Conservation (phyloP, 1,140 invertebrate species). For the Hypothenemus hampei region DNA sequence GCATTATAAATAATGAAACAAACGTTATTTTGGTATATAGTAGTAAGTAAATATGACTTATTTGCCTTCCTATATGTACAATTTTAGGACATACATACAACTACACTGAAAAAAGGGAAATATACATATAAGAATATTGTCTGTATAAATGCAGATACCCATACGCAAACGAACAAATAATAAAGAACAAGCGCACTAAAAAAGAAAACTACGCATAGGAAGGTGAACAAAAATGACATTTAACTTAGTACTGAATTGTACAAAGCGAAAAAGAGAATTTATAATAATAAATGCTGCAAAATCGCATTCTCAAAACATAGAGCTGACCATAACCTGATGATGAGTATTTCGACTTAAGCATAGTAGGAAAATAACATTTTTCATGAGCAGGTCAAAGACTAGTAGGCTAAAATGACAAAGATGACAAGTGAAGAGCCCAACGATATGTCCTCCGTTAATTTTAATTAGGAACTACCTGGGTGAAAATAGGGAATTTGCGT, state of each 20-base stretch:
- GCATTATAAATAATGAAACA: conserved; percentile 25
- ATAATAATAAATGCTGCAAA: not conserved
- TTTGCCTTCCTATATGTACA: conserved; percentile 12
- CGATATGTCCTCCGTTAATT: not conserved
- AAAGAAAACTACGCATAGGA: not conserved
- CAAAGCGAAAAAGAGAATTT: too few relatives aligned
- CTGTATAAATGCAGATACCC: conserved; percentile 1
- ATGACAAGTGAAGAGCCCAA: not conserved
- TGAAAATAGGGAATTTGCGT: conserved; percentile 67
- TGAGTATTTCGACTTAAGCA: conserved; percentile 14
- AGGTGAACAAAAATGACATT: not conserved
- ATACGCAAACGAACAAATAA: not conserved
- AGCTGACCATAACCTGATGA: conserved; percentile 9
- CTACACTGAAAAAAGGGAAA: conserved; percentile 5
- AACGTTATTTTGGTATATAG: conserved; percentile 18
- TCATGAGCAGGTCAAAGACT: conserved; percentile 23
- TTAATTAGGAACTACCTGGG: conserved; percentile 49
- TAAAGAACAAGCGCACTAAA: not conserved
- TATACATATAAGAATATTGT: not conserved
- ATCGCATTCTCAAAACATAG: conserved; percentile 13
- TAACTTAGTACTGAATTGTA: too few relatives aligned
- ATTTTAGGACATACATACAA: conserved; percentile 20
- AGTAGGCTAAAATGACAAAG: conserved; percentile 19
- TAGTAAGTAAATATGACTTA: conserved; percentile 17
- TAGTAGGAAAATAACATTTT: not conserved